Conservation (phyloP, 1,140 invertebrate genomes). For the Achroia grisella region DNA sequence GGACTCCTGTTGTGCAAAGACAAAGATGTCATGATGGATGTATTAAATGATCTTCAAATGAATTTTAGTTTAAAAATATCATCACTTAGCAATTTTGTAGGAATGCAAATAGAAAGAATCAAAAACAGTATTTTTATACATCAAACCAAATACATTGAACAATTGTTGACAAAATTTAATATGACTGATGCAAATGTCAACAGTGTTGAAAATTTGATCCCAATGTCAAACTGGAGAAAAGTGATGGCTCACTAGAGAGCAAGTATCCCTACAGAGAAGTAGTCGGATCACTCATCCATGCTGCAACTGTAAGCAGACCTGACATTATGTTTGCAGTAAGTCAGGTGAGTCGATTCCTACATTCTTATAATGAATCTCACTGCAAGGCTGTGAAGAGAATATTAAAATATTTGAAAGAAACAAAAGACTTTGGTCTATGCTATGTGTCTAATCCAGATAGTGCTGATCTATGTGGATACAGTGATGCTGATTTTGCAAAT, state of each 20-base stretch:
- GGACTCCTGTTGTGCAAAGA: conserved; percentile 5
- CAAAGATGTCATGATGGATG: conserved; percentile 10
- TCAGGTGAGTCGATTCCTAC: conserved; percentile 38
- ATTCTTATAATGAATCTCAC: conserved; percentile 35
- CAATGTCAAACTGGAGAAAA: conserved; percentile 6
- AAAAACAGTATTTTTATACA: conserved; percentile 23
- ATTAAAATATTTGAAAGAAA: conserved; percentile 51
- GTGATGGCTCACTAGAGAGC: conserved; percentile 5
- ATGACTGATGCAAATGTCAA: conserved; percentile 29
- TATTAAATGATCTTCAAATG: conserved; percentile 11
- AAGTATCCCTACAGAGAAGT: conserved; percentile 34
- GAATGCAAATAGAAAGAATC: conserved; percentile 13
- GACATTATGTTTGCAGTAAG: conserved; percentile 18
- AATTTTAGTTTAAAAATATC: conserved; percentile 20
- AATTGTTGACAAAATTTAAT: conserved; percentile 28
- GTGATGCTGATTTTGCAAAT: conserved; percentile 45
- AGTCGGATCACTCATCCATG: conserved; percentile 57
- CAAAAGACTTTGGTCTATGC: conserved; percentile 30
- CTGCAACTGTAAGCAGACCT: conserved; percentile 40
- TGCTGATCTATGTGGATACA: conserved; percentile 20
- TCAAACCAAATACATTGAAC: conserved; percentile 27
- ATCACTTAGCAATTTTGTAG: conserved; percentile 18
- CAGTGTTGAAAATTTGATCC: conserved; percentile 20
- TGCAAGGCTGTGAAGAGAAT: conserved; percentile 44
- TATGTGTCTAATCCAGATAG: conserved; percentile 13